Percentiles rank a stretch among this genome's conserved stretches.
Evolutionary conservation across 2,888 invertebrate species (phyloP).

Genomic region (Elegia similella): DNA sequence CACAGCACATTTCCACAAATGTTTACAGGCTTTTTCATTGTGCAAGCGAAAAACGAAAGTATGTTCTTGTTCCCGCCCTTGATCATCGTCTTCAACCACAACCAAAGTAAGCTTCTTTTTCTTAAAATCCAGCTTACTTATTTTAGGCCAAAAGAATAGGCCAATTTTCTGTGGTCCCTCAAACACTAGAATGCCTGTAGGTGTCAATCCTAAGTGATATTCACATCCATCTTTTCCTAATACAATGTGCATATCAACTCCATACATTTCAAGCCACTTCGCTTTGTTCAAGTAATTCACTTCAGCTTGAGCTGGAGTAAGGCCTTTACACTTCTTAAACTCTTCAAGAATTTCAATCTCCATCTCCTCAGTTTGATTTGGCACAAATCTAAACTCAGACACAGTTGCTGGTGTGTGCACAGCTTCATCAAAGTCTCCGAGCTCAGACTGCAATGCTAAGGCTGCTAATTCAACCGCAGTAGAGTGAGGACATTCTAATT

Average conservation of each 20-base stretch:
- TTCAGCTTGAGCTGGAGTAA: conserved; percentile 97
- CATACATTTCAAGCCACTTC: conserved; percentile 99
- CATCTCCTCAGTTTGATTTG: conserved; percentile 97
- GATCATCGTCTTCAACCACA: conserved; percentile 99
- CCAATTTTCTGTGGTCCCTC: conserved; percentile 98
- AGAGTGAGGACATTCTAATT: conserved; percentile 93
- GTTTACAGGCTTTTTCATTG: conserved; percentile 99
- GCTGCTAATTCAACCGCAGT: conserved; percentile 95
- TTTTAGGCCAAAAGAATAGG: conserved; percentile 99
- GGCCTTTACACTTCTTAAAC: conserved; percentile 91
- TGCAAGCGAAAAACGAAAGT: conserved; percentile 98
- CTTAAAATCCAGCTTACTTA: conserved; percentile 98
- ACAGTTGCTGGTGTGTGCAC: conserved; percentile 97
- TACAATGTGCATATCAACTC: conserved; percentile 99
- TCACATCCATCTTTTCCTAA: conserved; percentile 98
- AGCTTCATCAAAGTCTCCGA: conserved; percentile 97
- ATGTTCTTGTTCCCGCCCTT: conserved; percentile 97
- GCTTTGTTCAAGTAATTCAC: conserved; percentile 96
- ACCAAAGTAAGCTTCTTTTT: conserved; percentile 98
- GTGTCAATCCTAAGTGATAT: conserved; percentile 97
- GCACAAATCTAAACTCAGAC: conserved; percentile 98
- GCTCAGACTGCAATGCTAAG: conserved; percentile 96
- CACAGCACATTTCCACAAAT: conserved; percentile 99
- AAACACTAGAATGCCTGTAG: conserved; percentile 98
- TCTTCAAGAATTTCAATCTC: conserved; percentile 96